Evolutionary conservation across 2,888 invertebrate species (phyloP).

Genomic region (Strigamia crassipes): DNA sequence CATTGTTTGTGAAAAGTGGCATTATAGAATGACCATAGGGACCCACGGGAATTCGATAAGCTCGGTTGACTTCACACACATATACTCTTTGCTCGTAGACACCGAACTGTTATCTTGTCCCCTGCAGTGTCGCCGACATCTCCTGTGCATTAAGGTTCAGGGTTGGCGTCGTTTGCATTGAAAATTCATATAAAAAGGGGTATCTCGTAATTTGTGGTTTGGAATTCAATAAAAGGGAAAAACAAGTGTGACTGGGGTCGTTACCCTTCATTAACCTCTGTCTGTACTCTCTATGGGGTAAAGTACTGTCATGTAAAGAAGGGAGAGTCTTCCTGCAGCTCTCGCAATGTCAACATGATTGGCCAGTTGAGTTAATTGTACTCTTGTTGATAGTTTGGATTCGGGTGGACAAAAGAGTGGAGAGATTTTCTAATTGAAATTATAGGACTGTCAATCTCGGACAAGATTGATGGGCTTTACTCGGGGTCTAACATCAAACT

Average conservation of each 20-base stretch:
- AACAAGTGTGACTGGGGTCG: conserved; percentile 1
- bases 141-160: neutral
- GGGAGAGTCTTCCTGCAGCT: neutral
- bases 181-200: neutral
- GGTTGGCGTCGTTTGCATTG: neutral
- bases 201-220: neutral
- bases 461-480: neutral
- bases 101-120: neutral
- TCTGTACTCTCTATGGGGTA: neutral
- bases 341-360: conserved; percentile 22
- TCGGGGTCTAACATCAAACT: too few relatives aligned
- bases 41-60: conserved; percentile 18
- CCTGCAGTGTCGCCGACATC: neutral
- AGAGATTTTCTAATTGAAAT: conserved; percentile 28
- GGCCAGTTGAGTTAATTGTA: conserved; percentile 13
- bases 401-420: neutral
- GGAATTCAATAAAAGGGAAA: neutral
- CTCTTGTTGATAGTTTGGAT: conserved; percentile 23
- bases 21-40: neutral
- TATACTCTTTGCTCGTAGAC: neutral
- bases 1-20: conserved; percentile 11
- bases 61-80: neutral
- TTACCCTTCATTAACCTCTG: neutral
- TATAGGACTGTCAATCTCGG: neutral
- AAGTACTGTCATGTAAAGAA: conserved; percentile 1